Base-by-base conservation (phyloP, 2,113 vertebrate genomes). In the Hyperopisus bebe region DNA sequence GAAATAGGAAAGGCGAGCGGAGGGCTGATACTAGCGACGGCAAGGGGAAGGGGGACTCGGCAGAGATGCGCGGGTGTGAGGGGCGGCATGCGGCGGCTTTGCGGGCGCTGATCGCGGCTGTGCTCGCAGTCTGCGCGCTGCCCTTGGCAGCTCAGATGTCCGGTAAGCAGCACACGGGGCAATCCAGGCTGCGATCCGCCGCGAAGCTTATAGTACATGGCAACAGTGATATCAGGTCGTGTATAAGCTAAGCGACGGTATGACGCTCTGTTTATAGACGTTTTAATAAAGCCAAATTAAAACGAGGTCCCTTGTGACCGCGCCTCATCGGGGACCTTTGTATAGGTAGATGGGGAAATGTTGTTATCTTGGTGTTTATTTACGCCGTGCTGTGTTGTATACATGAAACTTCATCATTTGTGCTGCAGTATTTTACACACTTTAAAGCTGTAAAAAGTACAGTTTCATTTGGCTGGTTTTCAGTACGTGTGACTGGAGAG, bases 141-240 rank as follows among this genome's bases (percentile, higher is more conserved):
- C 94, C 95, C 0, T 87, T 95, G 70, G 80, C 92, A 5, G 94
- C 95, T 17, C 90, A 93, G 9, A 85, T 90, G 21, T 15, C 70
- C 1, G 84, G 95, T 96, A 91, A 95, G 95, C 95, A 31, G 24
- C 15, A 86, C 9, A 13, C 27, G 2, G 1, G n/a, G 21, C 44
- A 35, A 48, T 31, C 27, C 62, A 4, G n/a, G n/a, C 10, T 13
- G 62, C 62, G n/a, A 70, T 31, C 62, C 27, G n/a, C 46, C 42
- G 46, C 46, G n/a, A 3, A n/a, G 19, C 8, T 47, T 84, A 46
- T 9, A 6, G 19, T 46, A 47, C 82, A 24, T 47, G 82, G 82
- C 44, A 46, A 27, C 13, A 0, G 31, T 19, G 74, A 2, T 42
- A 19, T 42, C 35, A 42, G 74, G 13, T 80, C 3, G 31, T 17